These are phyloP conservation scores for Luffia ferchaultella DNA, from an alignment of 2,888 invertebrate species.

Conservation along the genomic window DNA sequence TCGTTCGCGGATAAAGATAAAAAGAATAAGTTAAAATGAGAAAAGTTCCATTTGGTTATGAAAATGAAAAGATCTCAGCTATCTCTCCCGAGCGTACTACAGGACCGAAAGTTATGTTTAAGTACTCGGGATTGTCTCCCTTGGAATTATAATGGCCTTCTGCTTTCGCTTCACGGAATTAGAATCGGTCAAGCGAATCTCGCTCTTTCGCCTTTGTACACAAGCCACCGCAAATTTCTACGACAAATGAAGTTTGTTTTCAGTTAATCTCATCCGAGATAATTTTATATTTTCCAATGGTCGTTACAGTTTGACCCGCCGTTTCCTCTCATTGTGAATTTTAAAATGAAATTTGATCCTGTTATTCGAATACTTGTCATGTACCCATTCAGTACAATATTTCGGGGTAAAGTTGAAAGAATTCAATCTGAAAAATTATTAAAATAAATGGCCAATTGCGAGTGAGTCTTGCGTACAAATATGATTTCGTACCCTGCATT, in stretches of 20 bases:
- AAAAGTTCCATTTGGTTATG: slow-evolving; percentile 58
- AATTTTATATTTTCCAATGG: not conserved
- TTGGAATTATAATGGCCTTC: slow-evolving; percentile 28
- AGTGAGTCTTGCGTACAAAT: too few species aligned
- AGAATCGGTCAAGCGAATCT: slow-evolving; percentile 42
- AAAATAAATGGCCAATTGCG: too few species aligned
- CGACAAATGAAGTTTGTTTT: not conserved
- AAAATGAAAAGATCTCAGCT: slow-evolving; percentile 52
- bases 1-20: slow-evolving; percentile 31
- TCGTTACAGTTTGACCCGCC: not conserved
- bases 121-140: slow-evolving; percentile 9
- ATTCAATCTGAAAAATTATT: too few species aligned
- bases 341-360: too few species aligned
- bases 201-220: slow-evolving; percentile 11
- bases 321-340: not conserved
- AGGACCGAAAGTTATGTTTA: slow-evolving; percentile 36
- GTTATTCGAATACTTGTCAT: too few species aligned
- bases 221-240: not conserved
- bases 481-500: too few species aligned
- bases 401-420: too few species aligned
- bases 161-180: slow-evolving; percentile 34
- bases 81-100: slow-evolving; percentile 41
- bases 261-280: not conserved
- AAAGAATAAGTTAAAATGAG: slow-evolving; percentile 44
- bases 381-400: too few species aligned